Base-by-base conservation (phyloP, 2,113 vertebrate genomes). In the Rhegmatorhina hoffmannsi region DNA sequence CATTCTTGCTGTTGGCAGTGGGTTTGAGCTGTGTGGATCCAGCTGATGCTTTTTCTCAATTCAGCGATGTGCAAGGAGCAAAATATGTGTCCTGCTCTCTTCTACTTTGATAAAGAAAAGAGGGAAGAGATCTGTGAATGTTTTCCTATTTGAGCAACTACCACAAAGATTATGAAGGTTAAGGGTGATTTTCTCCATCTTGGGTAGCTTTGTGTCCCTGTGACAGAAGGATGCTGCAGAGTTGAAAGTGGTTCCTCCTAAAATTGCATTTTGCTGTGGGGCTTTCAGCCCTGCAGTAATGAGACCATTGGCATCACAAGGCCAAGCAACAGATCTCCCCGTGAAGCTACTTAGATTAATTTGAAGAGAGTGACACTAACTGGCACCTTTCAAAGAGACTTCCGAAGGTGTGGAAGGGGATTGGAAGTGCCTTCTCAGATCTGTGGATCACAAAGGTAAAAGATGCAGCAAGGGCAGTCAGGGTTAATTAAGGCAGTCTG, bases 401-500 rank as follows among this genome's bases (percentile, higher is more conserved):
- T 75, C 60, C 84, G 43, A 86, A 92, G 49, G 36, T 77, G 47
- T 67, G 63, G 34, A 81, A 74, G 43, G 38, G 43, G 26, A 25
- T 67, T 89, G 76, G 53, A 90, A 81, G 26, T 52, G 40, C 31
- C 82, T 91, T 76, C 43, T 91, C 29, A 8, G 58, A 66, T 87
- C 31, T 86, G 49, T 53, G 43, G 50, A 80, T 83, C n/a, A 74
- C 14, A 3, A 77, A 90, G 59, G 33, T 63, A 88, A 46, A 88
- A 85, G 53, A 62, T 80, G 63, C 1, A 0, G 31, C 67, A 68
- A 86, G 26, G 47, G 50, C 59, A 77, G 33, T 74, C 33, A 10
- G 90, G 58, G 67, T 90, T 92, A 94, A 90, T 92, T 90, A 92
- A 83, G n/a, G 67, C 55, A 77, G 29, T 50, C 83, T 90, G 86